A percentile compares a stretch with the other conserved stretches of the same genome.
These are phyloP conservation scores for Dinomys branickii DNA, from an alignment of 2,113 vertebrate genomes.

Conservation along the genomic window DNA sequence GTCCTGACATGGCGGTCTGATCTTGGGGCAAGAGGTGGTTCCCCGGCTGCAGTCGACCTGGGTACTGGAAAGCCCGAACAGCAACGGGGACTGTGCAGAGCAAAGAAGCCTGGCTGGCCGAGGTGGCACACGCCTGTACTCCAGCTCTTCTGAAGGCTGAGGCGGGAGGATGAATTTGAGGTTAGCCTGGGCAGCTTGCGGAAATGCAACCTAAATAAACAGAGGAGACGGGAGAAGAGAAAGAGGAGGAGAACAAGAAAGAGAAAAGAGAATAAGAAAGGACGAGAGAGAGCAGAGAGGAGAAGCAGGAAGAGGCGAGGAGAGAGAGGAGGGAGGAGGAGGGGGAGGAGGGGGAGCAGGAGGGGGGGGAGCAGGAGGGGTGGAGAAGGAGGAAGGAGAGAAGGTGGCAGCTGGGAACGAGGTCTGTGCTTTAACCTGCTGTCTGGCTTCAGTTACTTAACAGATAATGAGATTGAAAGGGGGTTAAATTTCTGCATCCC, in stretches of 20 bases:
- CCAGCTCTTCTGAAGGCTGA: neutral
- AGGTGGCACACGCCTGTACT: neutral
- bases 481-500: neutral
- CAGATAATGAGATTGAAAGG: neutral
- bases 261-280: neutral
- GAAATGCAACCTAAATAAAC: neutral
- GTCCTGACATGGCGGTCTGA: neutral
- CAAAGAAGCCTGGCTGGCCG: neutral
- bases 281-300: neutral
- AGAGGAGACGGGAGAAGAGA: neutral
- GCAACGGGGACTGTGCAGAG: neutral
- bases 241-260: neutral
- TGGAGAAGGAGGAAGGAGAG: neutral
- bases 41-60: neutral
- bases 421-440: neutral
- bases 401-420: neutral
- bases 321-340: neutral
- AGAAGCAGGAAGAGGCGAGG: neutral
- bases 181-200: neutral
- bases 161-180: neutral
- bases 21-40: neutral
- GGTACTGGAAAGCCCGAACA: neutral
- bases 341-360: too few species aligned
- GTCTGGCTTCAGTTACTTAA: constrained; percentile 10
- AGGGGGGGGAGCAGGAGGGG: neutral